Evolutionary conservation across 2,888 invertebrate genomes (phyloP), one percentile per base, ranked within the genome.

Genomic region (Arge pagana): DNA sequence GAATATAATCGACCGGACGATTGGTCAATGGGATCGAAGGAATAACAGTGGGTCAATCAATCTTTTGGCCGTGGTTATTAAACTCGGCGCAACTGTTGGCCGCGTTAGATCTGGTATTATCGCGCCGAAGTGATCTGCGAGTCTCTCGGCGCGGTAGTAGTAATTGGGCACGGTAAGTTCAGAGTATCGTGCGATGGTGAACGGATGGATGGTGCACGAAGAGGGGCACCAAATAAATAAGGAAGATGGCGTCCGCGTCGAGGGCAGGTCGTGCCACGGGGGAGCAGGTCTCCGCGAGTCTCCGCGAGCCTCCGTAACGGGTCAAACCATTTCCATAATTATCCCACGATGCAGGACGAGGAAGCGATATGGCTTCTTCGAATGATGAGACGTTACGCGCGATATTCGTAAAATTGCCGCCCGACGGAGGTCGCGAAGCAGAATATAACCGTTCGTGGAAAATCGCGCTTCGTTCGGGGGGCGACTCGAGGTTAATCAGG

Each of bases 291-390:
- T n/a, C 15, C 45, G 10, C 23, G 15, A n/a, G n/a, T 26, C 58
- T 50, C 49, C 60, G 58, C 63, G 68, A 66, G 67, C 65, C 68
- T 58, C 64, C 67, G 55, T 67, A 68, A 66, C 8, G 67, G 68
- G 68, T 69, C 66, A 62, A 69, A 68, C 62, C 64, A 68, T 68
- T 68, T 68, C 68, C 68, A 68, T 68, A 65, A 65, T 65, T 65
- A 64, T 65, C 65, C 62, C 65, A 65, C 64, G 64, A 60, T 50
- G 8, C 36, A 42, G 45, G 30, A 41, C 23, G 26, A 50, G 49
- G 42, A 37, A 39, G 48, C 43, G 50, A 51, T 51, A 30, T 21
- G 21, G 28, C 11, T 42, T 42, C 16, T 42, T 42, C 23, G 23
- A 42, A 33, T 31, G 45, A 45, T 45, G 33, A 45, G 45, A 45